Percentiles rank a stretch among this genome's conserved stretches.
Evolutionary conservation across 1,140 invertebrate genomes (phyloP).

Genomic region (Lineus longissimus): DNA sequence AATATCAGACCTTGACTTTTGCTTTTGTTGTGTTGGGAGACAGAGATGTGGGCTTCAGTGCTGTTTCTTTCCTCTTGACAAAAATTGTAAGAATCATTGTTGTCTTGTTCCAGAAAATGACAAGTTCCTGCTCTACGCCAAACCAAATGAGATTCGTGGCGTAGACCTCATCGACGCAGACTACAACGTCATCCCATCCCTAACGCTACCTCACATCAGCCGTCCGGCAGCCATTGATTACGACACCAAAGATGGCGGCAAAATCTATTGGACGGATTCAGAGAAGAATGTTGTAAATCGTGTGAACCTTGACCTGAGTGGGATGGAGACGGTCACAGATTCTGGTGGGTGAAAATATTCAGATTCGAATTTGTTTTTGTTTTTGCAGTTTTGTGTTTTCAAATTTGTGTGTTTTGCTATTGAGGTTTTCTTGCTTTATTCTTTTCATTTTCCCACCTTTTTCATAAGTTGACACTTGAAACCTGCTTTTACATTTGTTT

Average conservation of each 20-base stretch:
- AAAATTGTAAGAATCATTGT: neutral
- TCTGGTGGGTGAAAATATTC: conserved; percentile 54
- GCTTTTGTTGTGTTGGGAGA: too few species aligned
- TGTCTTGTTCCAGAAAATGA: conserved; percentile 64
- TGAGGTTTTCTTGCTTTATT: too few species aligned
- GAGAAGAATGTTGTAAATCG: conserved; percentile 72
- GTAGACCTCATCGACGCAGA: conserved; percentile 71
- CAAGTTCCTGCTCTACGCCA: conserved; percentile 69
- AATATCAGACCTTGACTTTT: too few species aligned
- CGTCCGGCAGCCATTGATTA: conserved; percentile 67
- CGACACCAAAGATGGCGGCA: conserved; percentile 61
- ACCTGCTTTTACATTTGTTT: too few species aligned
- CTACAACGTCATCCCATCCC: conserved; percentile 74
- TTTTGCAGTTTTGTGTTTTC: too few species aligned
- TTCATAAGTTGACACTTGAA: too few species aligned
- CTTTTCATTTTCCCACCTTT: too few species aligned
- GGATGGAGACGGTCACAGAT: conserved; percentile 70
- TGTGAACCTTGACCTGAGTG: conserved; percentile 64
- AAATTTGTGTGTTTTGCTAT: too few species aligned
- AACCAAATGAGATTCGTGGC: conserved; percentile 74
- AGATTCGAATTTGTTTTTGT: neutral
- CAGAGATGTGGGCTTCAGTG: too few species aligned
- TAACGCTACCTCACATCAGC: conserved; percentile 62
- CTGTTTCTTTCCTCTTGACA: neutral
- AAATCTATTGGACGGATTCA: conserved; percentile 76